phyloP scores from a whole-genome alignment of 2,797 vertebrate genomes.

The Rhinatrema bivittatum region DNA sequence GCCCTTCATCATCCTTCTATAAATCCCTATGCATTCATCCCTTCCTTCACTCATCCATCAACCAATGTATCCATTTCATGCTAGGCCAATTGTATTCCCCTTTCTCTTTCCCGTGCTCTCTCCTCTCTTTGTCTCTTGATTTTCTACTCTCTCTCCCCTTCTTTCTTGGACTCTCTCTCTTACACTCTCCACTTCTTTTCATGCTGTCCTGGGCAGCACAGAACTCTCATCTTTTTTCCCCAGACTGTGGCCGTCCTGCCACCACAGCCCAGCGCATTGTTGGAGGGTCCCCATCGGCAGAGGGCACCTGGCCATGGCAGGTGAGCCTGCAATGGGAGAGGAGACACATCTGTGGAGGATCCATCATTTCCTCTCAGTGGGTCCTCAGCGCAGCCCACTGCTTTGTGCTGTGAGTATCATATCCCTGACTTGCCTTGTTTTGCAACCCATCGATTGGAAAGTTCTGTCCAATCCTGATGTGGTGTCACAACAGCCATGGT shows the following conservation, averaged over 20 bases:
- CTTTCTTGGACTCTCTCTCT: too few species aligned
- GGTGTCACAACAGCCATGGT: too few species aligned
- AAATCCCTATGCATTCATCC: too few species aligned
- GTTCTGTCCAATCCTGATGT: too few species aligned
- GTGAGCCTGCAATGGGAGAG: slow-evolving; percentile 12
- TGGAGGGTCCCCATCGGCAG: slow-evolving; percentile 3
- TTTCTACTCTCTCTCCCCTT: too few species aligned
- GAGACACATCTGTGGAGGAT: slow-evolving; percentile 13
- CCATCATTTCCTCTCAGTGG: slow-evolving; percentile 19
- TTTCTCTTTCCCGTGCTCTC: not conserved
- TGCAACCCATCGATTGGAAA: too few species aligned
- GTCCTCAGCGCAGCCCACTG: slow-evolving; percentile 25
- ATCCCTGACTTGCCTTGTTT: not conserved
- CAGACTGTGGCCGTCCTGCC: slow-evolving; percentile 6
- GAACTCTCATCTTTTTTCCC: not conserved
- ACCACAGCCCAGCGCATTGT: not conserved
- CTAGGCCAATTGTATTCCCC: too few species aligned
- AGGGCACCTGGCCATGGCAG: slow-evolving; percentile 28
- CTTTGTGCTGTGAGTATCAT: slow-evolving; percentile 15
- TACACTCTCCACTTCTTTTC: not conserved
- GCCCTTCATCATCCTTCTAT: too few species aligned
- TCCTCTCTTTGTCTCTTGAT: too few species aligned
- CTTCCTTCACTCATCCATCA: too few species aligned
- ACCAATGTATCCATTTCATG: too few species aligned
- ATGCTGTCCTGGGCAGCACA: not conserved